Conservation (phyloP, 2,797 vertebrate species). For the Tadarida brasiliensis region DNA sequence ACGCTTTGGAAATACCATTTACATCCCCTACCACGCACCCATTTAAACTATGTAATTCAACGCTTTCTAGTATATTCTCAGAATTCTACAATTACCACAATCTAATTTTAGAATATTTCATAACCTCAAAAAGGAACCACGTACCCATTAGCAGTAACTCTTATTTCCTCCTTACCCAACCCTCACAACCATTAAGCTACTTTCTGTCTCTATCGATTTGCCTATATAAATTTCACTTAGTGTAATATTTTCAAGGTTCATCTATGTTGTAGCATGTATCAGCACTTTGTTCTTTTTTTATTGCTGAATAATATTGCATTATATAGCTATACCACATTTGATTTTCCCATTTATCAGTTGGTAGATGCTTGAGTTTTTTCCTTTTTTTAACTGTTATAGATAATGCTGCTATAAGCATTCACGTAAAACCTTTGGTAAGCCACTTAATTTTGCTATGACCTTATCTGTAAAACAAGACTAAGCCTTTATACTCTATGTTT, state of each 20-base stretch:
- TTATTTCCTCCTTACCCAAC: neutral
- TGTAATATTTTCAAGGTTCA: neutral
- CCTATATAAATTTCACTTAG: constrained; percentile 3
- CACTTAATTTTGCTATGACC: neutral
- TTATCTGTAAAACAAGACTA: neutral
- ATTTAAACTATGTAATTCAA: neutral
- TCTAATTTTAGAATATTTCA: constrained; percentile 21
- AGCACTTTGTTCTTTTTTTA: neutral
- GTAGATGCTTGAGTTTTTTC: neutral
- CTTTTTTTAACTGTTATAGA: neutral
- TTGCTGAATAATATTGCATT: neutral
- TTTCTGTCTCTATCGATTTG: neutral
- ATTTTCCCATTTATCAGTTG: neutral
- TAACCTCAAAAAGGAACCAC: neutral
- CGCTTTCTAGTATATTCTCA: neutral
- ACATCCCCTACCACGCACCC: neutral
- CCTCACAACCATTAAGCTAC: neutral
- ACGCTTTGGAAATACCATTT: constrained; percentile 3
- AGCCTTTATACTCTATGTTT: neutral
- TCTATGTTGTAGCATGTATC: neutral
- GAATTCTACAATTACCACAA: neutral
- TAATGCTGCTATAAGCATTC: neutral
- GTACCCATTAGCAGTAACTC: neutral
- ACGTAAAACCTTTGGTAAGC: neutral
- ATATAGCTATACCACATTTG: neutral